These are phyloP conservation scores for Eolophus roseicapilla DNA, from an alignment of 2,113 vertebrate species.

Conservation along the genomic window DNA sequence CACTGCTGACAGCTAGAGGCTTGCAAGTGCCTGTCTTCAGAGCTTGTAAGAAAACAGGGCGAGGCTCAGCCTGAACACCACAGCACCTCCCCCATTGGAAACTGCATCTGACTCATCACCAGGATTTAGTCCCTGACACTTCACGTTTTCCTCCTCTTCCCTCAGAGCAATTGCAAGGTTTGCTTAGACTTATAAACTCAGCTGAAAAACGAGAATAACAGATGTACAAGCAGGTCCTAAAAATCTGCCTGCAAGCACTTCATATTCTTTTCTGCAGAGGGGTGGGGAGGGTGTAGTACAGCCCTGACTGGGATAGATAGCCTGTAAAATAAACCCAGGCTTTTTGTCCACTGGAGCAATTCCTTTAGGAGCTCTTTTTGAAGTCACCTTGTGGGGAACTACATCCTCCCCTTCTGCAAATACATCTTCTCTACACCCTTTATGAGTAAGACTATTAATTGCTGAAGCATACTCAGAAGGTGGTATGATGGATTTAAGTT, in stretches of 20 bases:
- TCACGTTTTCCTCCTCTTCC: neutral
- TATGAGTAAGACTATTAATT: neutral
- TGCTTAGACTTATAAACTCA: neutral
- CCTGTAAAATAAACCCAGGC: neutral
- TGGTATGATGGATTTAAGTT: neutral
- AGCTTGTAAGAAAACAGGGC: neutral
- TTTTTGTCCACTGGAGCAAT: neutral
- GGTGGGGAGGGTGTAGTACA: neutral
- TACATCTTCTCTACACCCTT: neutral
- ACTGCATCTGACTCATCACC: accelerated
- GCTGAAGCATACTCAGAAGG: neutral
- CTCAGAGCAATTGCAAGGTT: neutral
- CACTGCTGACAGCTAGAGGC: neutral
- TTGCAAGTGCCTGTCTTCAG: neutral
- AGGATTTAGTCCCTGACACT: neutral
- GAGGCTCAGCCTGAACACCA: neutral
- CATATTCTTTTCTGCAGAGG: neutral
- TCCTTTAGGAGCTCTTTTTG: neutral
- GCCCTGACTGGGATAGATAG: neutral
- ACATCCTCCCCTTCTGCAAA: neutral
- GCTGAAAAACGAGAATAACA: neutral
- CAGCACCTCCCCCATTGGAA: neutral
- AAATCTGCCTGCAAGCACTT: neutral
- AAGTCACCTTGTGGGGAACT: neutral
- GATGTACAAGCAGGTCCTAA: neutral